phyloP scores from a whole-genome alignment of 2,113 vertebrate species.

The Variabilichromis moorii region DNA sequence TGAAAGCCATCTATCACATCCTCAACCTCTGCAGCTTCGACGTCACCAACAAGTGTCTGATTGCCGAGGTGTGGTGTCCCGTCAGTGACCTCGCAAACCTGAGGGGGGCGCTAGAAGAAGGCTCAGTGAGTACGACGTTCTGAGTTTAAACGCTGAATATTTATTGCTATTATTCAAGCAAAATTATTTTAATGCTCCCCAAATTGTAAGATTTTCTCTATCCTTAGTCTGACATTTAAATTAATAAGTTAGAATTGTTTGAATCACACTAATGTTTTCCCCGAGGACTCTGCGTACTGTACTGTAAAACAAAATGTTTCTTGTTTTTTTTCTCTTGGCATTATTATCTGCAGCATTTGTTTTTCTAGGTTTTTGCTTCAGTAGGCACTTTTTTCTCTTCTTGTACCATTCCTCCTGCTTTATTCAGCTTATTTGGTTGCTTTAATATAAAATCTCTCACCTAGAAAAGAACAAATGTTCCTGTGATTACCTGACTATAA shows the following conservation, averaged over 20 bases:
- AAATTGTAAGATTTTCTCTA: neutral
- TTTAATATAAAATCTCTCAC: neutral
- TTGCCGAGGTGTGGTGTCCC: slow-evolving; percentile 96
- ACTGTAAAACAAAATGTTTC: neutral
- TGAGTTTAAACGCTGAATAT: neutral
- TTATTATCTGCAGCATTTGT: neutral
- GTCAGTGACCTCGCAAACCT: slow-evolving; percentile 82
- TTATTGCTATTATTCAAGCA: neutral
- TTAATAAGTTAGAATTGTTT: neutral
- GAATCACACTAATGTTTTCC: neutral
- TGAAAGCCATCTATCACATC: slow-evolving; percentile 97
- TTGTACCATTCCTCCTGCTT: neutral
- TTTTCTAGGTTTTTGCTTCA: neutral
- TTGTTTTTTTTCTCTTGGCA: neutral
- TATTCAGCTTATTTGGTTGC: neutral
- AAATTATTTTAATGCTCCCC: neutral
- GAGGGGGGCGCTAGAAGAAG: slow-evolving; percentile 84
- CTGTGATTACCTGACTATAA: neutral
- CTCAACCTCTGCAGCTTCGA: slow-evolving; percentile 97
- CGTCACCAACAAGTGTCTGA: slow-evolving; percentile 97
- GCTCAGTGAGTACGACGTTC: slow-evolving; percentile 75
- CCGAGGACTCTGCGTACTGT: neutral
- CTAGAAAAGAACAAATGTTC: neutral
- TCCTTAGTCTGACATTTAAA: neutral
- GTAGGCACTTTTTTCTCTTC: neutral